Conservation (phyloP, 2,797 vertebrate species). For the Scolopax rusticola region DNA sequence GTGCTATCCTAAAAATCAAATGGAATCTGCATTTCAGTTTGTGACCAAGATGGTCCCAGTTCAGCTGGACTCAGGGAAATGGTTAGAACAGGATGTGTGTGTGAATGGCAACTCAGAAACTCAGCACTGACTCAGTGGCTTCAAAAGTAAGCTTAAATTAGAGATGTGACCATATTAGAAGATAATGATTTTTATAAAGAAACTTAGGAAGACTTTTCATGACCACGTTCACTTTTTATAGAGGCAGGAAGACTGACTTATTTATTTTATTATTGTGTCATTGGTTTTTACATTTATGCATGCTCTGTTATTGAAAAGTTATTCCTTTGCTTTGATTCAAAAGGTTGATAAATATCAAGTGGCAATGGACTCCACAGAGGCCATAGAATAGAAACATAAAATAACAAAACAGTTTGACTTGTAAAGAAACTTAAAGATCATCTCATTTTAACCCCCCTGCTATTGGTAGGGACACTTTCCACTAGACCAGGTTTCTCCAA, state of each 20-base stretch:
- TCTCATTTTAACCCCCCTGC: rapidly evolving
- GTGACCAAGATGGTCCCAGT: not conserved
- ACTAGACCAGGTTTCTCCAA: not conserved
- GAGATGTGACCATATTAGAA: not conserved
- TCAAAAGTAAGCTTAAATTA: not conserved
- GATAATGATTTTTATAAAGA: not conserved
- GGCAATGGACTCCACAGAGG: not conserved
- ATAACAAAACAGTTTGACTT: not conserved
- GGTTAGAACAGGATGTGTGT: not conserved
- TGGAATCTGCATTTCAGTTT: not conserved
- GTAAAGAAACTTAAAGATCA: not conserved
- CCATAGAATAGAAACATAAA: not conserved
- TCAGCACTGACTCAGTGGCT: not conserved
- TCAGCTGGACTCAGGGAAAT: not conserved
- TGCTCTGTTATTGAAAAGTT: not conserved
- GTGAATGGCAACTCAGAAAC: not conserved
- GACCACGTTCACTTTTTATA: not conserved
- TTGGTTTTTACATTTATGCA: not conserved
- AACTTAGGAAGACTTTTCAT: not conserved
- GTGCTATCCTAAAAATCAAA: not conserved
- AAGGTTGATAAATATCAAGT: not conserved
- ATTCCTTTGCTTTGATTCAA: not conserved
- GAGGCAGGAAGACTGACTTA: not conserved
- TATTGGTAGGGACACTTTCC: not conserved
- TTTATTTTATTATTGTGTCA: not conserved